phyloP scores from a whole-genome alignment of 1,140 invertebrate species.

The Patella vulgata region DNA sequence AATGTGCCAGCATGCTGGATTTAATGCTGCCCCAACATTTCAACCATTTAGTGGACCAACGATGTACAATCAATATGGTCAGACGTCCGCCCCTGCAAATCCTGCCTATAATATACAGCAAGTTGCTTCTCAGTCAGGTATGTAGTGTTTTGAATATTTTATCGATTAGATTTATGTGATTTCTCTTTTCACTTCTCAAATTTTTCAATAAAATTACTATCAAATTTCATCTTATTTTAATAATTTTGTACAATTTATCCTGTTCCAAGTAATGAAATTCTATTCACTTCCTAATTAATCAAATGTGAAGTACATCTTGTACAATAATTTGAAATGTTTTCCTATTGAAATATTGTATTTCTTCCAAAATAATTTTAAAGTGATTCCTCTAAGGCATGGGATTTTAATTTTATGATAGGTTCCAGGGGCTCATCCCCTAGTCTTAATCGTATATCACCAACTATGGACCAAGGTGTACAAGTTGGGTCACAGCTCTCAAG shows the following conservation, averaged over 20 bases:
- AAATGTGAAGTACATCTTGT: too few relatives aligned
- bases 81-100: not conserved
- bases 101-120: not conserved
- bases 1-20: conserved; percentile 44
- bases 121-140: conserved; percentile 24
- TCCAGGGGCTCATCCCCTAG: conserved; percentile 75
- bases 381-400: too few relatives aligned
- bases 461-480: conserved; percentile 83
- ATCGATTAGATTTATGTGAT: too few relatives aligned
- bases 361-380: too few relatives aligned
- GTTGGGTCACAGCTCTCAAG: conserved; percentile 32
- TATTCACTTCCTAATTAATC: too few relatives aligned
- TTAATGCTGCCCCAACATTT: conserved; percentile 31
- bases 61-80: conserved; percentile 46
- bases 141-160: not conserved
- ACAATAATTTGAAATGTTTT: too few relatives aligned
- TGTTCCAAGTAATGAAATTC: too few relatives aligned
- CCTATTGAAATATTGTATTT: too few relatives aligned
- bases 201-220: too few relatives aligned
- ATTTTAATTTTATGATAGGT: conserved; percentile 38
- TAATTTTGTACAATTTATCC: too few relatives aligned
- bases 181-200: too few relatives aligned
- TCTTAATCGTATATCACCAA: conserved; percentile 70
- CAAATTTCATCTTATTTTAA: too few relatives aligned
- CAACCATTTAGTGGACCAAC: conserved; percentile 48